Evolutionary conservation across 2,113 vertebrate genomes (phyloP), one percentile per base, ranked within the genome.

Genomic region (Chloebia gouldiae): DNA sequence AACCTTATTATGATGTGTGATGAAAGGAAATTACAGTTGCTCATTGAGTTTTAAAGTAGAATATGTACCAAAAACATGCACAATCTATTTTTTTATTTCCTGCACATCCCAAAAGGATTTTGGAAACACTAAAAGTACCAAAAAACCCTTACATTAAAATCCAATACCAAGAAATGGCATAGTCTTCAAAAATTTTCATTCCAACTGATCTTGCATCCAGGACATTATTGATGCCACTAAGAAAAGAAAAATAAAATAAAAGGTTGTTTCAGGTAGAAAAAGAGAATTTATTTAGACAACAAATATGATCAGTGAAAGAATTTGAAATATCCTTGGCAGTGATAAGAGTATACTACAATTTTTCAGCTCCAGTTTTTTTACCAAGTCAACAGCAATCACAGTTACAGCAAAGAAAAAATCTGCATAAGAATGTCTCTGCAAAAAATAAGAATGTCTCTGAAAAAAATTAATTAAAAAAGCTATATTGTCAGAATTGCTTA

Each of bases 181-280:
- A 99, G 96, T 99, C 99, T 97, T 99, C 99, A 97, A 99, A 99
- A 94, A 99, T 98, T 98, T 98, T 99, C 85, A 98, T 90, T 91
- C 98, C 98, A 83, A 99, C 70, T 93, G 99, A 97, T 97, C 98
- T 99, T 95, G 98, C 98, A 86, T 98, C 98, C 81, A 99, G 97
- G 75, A 99, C 97, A 91, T 95, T 98, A 97, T 98, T 98, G 91
- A 99, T 97, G 72, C 98, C 98, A 37, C 99, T 96, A 86, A 96
- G 92, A 93, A 92, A 94, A 80, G 40, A 88, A 49, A 96, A 94
- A 96, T 19, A 37, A 64, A 69, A 64, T 30, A 59, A 60, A 77
- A 65, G 6, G 13, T 82, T 93, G 27, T 33, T 77, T 95, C 83
- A 80, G 35, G 25, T 33, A 79, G 42, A 83, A 88, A 82, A 93